These are phyloP conservation scores for Crenuchus spilurus DNA, from an alignment of 2,797 vertebrate species.

Conservation along the genomic window DNA sequence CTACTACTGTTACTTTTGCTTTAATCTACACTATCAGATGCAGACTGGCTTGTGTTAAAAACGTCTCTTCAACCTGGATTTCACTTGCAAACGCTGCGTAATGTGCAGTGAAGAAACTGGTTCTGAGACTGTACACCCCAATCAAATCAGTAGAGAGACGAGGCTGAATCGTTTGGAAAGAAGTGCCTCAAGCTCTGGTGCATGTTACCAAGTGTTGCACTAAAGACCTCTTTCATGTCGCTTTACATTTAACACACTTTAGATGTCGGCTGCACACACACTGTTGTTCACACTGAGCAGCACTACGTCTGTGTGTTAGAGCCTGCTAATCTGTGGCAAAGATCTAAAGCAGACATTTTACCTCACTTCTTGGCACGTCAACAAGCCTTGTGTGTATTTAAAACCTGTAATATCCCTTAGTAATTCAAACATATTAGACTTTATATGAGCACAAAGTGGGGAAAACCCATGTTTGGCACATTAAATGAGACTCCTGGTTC, in stretches of 20 bases:
- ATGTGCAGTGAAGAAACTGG: too few species aligned
- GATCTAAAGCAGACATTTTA: conserved; percentile 65
- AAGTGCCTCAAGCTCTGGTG: conserved; percentile 54
- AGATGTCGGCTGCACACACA: neutral
- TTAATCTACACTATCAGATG: too few species aligned
- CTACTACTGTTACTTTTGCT: too few species aligned
- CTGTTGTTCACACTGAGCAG: conserved; percentile 7
- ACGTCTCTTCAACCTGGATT: neutral
- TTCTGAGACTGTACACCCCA: conserved; percentile 61
- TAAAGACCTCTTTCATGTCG: conserved; percentile 57
- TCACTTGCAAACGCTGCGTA: neutral
- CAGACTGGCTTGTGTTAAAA: too few species aligned
- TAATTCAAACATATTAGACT: conserved; percentile 73
- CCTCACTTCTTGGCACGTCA: conserved; percentile 66
- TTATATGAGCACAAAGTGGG: conserved; percentile 60
- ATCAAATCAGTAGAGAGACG: too few species aligned
- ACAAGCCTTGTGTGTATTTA: conserved; percentile 69
- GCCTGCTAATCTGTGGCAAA: conserved; percentile 65
- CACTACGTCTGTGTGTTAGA: conserved; percentile 48
- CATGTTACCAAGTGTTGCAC: conserved; percentile 58
- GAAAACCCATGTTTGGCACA: conserved; percentile 61
- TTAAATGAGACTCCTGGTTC: conserved; percentile 63
- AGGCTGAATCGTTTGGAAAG: conserved; percentile 43
- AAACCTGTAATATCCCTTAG: conserved; percentile 66
- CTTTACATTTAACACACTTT: conserved; percentile 36